Percentiles rank a stretch among this genome's conserved stretches.
Conservation (phyloP, 2,888 invertebrate species). For the Pammene aurita region DNA sequence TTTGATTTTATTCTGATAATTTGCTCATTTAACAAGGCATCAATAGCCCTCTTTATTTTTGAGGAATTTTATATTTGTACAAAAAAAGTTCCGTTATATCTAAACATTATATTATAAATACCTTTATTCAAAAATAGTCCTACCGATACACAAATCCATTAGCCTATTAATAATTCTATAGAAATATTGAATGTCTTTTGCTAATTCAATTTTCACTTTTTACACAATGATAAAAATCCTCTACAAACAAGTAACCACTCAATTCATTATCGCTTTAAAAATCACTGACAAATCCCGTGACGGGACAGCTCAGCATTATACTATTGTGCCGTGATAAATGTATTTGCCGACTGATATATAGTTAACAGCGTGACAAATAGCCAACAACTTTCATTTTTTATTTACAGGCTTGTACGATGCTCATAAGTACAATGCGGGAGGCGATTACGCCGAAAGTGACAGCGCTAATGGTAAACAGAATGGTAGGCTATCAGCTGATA, state of each 20-base stretch:
- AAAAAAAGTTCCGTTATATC: no score
- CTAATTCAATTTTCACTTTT: constrained; percentile 33
- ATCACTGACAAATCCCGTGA: constrained; percentile 40
- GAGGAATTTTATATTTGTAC: no score
- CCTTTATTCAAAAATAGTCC: no score
- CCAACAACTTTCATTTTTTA: constrained; percentile 77
- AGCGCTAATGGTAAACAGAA: constrained; percentile 58
- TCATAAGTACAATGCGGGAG: constrained; percentile 72
- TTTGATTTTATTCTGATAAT: no score
- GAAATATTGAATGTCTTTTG: neutral
- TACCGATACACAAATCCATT: no score
- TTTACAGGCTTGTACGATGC: constrained; percentile 79
- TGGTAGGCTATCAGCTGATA: constrained; percentile 57
- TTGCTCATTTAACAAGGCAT: no score
- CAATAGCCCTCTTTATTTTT: no score
- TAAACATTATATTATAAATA: no score
- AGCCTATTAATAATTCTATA: neutral
- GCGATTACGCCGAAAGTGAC: constrained; percentile 66
- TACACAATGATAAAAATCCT: constrained; percentile 36
- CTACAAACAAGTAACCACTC: constrained; percentile 32
- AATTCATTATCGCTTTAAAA: constrained; percentile 39
- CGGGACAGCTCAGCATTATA: constrained; percentile 39
- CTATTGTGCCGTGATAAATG: constrained; percentile 60
- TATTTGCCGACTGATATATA: constrained; percentile 59
- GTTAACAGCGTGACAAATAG: constrained; percentile 69